Percentiles rank a stretch among this genome's conserved stretches.
Evolutionary conservation across 2,888 invertebrate genomes (phyloP).

Genomic region (Druceiella hillmani): DNA sequence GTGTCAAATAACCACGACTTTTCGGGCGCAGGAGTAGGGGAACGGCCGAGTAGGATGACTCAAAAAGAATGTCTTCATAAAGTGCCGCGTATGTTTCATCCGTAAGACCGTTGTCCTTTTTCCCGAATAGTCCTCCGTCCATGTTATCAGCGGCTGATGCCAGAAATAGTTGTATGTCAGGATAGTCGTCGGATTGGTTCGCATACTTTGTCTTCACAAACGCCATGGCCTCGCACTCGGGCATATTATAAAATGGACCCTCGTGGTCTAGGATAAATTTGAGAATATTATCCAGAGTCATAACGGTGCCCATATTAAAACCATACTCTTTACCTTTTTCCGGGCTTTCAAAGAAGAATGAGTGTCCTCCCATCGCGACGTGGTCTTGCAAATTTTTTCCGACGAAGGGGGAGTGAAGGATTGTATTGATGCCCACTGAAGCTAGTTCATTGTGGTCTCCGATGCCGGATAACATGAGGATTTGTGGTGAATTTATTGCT

Average conservation of each 20-base stretch:
- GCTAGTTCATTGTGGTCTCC: constrained; percentile 61
- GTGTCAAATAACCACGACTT: constrained; percentile 62
- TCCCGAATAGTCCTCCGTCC: constrained; percentile 72
- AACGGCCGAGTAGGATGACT: constrained; percentile 61
- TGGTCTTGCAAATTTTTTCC: constrained; percentile 82
- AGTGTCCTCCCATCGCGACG: constrained; percentile 71
- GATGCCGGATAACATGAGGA: constrained; percentile 82
- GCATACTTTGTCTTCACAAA: constrained; percentile 72
- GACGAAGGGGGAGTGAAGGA: constrained; percentile 64
- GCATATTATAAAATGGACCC: constrained; percentile 70
- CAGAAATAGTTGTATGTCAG: constrained; percentile 74
- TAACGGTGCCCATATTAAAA: constrained; percentile 61
- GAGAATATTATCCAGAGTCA: constrained; percentile 55
- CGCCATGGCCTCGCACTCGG: constrained; percentile 74
- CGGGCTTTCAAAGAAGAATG: constrained; percentile 63
- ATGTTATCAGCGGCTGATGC: constrained; percentile 69
- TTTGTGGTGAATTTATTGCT: constrained; percentile 75
- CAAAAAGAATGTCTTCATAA: constrained; percentile 64
- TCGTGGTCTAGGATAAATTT: constrained; percentile 55
- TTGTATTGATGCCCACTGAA: constrained; percentile 54
- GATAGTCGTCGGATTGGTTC: constrained; percentile 61
- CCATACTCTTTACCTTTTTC: constrained; percentile 55
- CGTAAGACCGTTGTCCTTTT: constrained; percentile 60
- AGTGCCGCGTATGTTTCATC: constrained; percentile 62
- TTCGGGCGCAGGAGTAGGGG: constrained; percentile 68